Base-by-base conservation (phyloP, 1,140 invertebrate species). In the Apis cerana region DNA sequence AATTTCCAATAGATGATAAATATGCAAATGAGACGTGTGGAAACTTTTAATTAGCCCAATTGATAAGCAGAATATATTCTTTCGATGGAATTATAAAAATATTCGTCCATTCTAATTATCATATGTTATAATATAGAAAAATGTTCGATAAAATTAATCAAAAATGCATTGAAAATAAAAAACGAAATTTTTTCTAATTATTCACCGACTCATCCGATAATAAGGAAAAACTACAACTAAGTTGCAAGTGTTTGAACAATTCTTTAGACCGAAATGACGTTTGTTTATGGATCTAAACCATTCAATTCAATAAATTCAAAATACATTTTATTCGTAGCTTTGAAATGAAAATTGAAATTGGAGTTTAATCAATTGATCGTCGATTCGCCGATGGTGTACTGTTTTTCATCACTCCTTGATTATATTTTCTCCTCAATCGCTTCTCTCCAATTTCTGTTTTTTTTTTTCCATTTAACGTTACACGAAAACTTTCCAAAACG, bases 71-170 rank as follows among this genome's bases (percentile, higher is more conserved):
- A 33, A 33, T 33, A 33, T 33, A 33, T 33, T 33, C 33, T 33
- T 33, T 33, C 33, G 3, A 0, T 43, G 33, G 33, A 43, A 43
- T 43, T 7, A 43, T 43, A 43, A 43, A 43, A 43, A 43, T 43
- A 43, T 43, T 43, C 33, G 33, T 43, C 33, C 33, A 43, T 43
- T 43, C 2, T 43, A n/a, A 33, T 15, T 52, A 23, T 50, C 27
- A 19, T 7, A 8, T 43, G 27, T 67, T 23, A 81, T 62, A 81
- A 0, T 54, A 52, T 19, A 11, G 50, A 62, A 56, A 75, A 75
- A 54, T 59, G 0, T 2, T 21, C 54, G 72, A 82, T 82, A 82
- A 82, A 50, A 59, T 27, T 54, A 82, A 59, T 82, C 64, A 52
- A 50, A 33, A 5, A 33, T 17, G 61, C 11, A 50, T 17, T 12